Conservation (phyloP, 2,888 invertebrate species). For the Artemia sp. region DNA sequence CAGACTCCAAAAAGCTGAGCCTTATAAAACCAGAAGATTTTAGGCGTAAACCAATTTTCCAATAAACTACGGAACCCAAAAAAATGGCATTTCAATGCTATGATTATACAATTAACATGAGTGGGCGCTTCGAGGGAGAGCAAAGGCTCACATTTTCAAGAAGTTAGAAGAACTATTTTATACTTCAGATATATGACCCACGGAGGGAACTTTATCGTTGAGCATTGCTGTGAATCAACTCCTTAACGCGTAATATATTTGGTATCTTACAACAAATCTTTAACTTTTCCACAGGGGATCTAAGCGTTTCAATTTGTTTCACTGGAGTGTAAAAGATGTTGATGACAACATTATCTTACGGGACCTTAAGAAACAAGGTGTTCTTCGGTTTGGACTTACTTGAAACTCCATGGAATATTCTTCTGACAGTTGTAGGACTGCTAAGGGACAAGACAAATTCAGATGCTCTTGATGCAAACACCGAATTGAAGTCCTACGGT, state of each 20-base stretch:
- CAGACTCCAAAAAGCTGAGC: too few species aligned
- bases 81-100: not conserved
- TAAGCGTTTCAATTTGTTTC: constrained; percentile 2
- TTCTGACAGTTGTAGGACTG: not conserved
- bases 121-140: too few species aligned
- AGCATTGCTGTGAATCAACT: not conserved
- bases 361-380: not conserved
- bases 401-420: not conserved
- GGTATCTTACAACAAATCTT: not conserved
- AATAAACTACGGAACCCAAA: too few species aligned
- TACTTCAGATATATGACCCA: too few species aligned
- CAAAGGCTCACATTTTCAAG: too few species aligned
- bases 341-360: not conserved
- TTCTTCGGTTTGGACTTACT: not conserved
- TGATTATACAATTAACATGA: not conserved
- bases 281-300: not conserved
- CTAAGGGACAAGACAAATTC: not conserved
- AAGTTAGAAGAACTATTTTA: too few species aligned
- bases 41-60: too few species aligned
- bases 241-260: not conserved
- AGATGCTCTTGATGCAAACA: not conserved
- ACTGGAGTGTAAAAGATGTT: not conserved
- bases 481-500: not conserved
- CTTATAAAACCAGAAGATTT: too few species aligned
- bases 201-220: too few species aligned